Percentiles rank a stretch among this genome's conserved stretches.
Conservation (phyloP, 2,797 vertebrate species). For the Pteropus rufus region DNA sequence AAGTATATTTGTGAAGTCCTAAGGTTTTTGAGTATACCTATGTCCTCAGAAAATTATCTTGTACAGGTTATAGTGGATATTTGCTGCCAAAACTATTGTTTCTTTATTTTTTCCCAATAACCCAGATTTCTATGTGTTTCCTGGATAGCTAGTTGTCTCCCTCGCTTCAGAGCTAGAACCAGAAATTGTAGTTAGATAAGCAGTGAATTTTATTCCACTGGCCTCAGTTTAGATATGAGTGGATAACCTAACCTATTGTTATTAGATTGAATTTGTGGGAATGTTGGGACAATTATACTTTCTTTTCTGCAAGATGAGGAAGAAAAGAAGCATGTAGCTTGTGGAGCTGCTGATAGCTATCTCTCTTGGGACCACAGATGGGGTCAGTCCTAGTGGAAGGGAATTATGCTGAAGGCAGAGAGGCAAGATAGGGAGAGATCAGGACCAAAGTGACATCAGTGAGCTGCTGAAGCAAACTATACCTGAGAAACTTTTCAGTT, state of each 20-base stretch:
- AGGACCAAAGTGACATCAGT: neutral
- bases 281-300: neutral
- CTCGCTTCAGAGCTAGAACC: neutral
- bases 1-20: neutral
- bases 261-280: neutral
- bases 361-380: neutral
- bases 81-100: neutral
- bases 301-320: neutral
- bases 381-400: accelerated
- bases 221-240: neutral
- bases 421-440: neutral
- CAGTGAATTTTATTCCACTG: neutral
- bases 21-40: neutral
- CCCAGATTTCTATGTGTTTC: neutral
- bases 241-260: neutral
- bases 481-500: neutral
- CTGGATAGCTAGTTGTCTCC: neutral
- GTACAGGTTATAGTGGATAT: neutral
- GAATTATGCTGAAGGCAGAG: neutral
- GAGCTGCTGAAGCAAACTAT: neutral
- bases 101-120: neutral
- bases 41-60: neutral
- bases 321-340: neutral
- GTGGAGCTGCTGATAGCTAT: accelerated
- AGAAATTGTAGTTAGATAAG: neutral